These are phyloP conservation scores for Philopotamus ludificatus DNA, from an alignment of 1,140 invertebrate genomes.

Conservation along the genomic window DNA sequence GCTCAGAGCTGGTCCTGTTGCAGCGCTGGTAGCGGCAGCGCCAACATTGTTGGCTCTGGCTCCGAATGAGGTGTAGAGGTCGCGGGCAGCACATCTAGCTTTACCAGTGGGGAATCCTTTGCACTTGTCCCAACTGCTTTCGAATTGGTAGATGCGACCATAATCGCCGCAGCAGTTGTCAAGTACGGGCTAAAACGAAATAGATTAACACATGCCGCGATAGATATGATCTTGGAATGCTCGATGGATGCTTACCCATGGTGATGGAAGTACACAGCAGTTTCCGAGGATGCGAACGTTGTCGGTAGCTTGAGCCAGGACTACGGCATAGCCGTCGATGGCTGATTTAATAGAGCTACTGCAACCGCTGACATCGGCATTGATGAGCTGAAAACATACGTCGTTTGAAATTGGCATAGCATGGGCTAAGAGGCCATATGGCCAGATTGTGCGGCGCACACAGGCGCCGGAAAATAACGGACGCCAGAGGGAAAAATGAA, in stretches of 20 bases:
- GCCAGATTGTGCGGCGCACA: too few species aligned
- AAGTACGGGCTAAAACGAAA: slow-evolving; percentile 27
- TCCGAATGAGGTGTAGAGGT: slow-evolving; percentile 31
- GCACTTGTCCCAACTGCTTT: slow-evolving; percentile 24
- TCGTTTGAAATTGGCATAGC: not conserved
- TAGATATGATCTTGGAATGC: too few species aligned
- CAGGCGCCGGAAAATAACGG: too few species aligned
- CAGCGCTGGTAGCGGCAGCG: slow-evolving; percentile 37
- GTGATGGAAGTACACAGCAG: slow-evolving; percentile 35
- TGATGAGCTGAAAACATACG: slow-evolving; percentile 34
- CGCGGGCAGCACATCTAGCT: slow-evolving; percentile 19
- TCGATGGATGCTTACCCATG: slow-evolving; percentile 39
- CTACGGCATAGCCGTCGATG: slow-evolving; percentile 35
- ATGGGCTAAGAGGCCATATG: too few species aligned
- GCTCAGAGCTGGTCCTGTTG: slow-evolving; percentile 16
- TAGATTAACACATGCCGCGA: too few species aligned
- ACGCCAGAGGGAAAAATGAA: too few species aligned
- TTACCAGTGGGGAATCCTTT: not conserved
- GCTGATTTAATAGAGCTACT: slow-evolving; percentile 17
- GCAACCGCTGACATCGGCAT: slow-evolving; percentile 25
- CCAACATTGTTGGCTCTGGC: slow-evolving; percentile 39
- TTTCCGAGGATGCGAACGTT: slow-evolving; percentile 37
- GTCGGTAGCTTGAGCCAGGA: slow-evolving; percentile 35
- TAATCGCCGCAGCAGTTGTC: slow-evolving; percentile 39
- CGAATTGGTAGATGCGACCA: slow-evolving; percentile 38